Evolutionary conservation across 2,113 vertebrate species (phyloP).

Genomic region (Etheostoma cragini): DNA sequence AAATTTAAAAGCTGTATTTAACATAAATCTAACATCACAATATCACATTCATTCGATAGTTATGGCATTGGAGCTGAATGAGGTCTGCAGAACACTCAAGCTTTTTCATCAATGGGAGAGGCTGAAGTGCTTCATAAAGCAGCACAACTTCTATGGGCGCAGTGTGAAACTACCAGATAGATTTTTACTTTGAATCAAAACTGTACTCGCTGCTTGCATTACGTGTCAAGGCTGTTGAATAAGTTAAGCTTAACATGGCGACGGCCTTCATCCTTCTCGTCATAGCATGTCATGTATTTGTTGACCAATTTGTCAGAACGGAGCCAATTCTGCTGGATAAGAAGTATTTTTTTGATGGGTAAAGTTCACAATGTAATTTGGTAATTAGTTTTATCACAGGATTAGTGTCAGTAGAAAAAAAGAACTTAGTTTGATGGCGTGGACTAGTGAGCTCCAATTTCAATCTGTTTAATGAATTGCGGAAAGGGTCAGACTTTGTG

Average conservation of each 20-base stretch:
- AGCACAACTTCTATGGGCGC: background rate
- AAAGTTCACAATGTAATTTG: background rate
- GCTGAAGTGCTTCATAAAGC: background rate
- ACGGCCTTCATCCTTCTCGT: background rate
- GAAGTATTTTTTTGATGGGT: background rate
- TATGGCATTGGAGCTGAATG: background rate
- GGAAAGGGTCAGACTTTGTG: constrained; percentile 8
- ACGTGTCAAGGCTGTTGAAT: background rate
- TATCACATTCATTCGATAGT: background rate
- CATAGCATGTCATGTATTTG: background rate
- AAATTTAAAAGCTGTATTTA: constrained; percentile 11
- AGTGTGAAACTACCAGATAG: background rate
- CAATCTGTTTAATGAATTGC: constrained; percentile 22
- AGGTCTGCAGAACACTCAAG: background rate
- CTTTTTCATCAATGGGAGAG: background rate
- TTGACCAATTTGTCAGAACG: background rate
- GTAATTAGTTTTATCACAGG: background rate
- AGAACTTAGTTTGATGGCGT: background rate
- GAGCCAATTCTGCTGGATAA: background rate
- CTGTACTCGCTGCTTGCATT: background rate
- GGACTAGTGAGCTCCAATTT: constrained; percentile 5
- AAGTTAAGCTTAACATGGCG: background rate
- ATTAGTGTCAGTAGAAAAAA: background rate
- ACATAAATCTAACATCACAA: background rate
- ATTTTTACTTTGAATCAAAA: background rate